Percentiles rank a stretch among this genome's conserved stretches.
These are phyloP conservation scores for Hemistola chrysoprasaria DNA, from an alignment of 2,888 invertebrate species.

Conservation along the genomic window DNA sequence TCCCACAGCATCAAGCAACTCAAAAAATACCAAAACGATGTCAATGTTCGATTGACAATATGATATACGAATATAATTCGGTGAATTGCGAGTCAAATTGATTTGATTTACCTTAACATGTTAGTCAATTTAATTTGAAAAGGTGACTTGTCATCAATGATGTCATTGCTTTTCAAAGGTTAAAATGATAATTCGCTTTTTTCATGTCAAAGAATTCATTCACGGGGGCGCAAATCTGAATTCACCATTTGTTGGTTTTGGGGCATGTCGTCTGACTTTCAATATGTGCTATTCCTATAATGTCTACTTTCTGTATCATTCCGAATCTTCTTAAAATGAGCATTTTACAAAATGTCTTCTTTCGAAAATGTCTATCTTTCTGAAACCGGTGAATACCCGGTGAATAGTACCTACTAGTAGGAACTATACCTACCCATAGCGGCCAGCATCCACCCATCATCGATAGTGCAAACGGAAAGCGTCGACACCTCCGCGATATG, in stretches of 20 bases:
- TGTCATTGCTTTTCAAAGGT: constrained; percentile 15
- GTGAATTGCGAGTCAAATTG: constrained; percentile 26
- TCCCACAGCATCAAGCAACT: constrained; percentile 22
- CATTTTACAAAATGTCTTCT: too few species aligned
- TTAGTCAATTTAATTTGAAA: constrained; percentile 14
- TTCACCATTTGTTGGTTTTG: too few species aligned
- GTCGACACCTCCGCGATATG: constrained; percentile 55
- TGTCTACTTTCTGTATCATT: too few species aligned
- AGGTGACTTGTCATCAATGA: constrained; percentile 18
- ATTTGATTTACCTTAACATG: constrained; percentile 22
- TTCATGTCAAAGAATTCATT: constrained; percentile 3
- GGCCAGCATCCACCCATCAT: constrained; percentile 2
- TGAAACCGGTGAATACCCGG: too few species aligned
- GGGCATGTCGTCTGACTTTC: too few species aligned
- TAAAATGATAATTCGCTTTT: constrained; percentile 7
- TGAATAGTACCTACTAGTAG: too few species aligned
- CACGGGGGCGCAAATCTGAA: too few species aligned
- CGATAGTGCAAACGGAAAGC: constrained; percentile 23
- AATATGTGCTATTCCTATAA: too few species aligned
- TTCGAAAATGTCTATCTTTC: too few species aligned
- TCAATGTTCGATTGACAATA: constrained; percentile 36
- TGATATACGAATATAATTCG: constrained; percentile 38
- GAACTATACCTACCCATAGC: too few species aligned
- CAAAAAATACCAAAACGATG: constrained; percentile 35
- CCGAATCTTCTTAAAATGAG: too few species aligned